Conservation (phyloP, 1,140 invertebrate species). For the Caenorhabditis tropicalis region DNA sequence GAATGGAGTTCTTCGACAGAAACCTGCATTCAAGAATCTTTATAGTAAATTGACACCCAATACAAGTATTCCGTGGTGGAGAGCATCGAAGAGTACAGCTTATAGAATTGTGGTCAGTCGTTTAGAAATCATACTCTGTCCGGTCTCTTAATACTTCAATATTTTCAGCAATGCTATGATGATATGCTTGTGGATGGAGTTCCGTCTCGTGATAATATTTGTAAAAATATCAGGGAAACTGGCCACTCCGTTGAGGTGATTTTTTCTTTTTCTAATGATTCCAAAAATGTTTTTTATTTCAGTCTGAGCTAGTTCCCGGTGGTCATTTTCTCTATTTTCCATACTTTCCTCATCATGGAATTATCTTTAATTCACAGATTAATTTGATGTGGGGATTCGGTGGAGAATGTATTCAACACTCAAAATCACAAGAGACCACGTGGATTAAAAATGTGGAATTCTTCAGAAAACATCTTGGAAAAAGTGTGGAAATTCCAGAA, state of each 20-base stretch:
- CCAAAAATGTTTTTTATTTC: neutral
- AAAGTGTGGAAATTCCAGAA: neutral
- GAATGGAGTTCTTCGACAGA: neutral
- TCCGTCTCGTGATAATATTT: neutral
- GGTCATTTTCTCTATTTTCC: conserved; percentile 15
- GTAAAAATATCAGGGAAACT: neutral
- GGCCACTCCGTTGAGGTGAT: neutral
- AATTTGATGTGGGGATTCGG: conserved; percentile 28
- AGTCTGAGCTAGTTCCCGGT: conserved; percentile 6
- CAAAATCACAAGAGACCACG: neutral
- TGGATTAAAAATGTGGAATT: neutral
- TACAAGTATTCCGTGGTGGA: neutral
- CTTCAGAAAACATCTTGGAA: neutral
- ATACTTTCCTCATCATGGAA: conserved; percentile 4
- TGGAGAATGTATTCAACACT: conserved; percentile 8
- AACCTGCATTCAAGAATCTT: neutral
- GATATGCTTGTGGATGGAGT: conserved; percentile 15
- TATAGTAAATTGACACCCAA: conserved; percentile 2
- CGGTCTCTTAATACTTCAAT: neutral
- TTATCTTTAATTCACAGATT: neutral
- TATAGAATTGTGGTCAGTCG: conserved; percentile 3
- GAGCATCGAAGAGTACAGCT: neutral
- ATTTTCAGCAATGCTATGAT: conserved; percentile 4
- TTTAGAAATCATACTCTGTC: neutral
- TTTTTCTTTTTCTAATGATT: neutral